Evolutionary conservation across 2,113 vertebrate genomes (phyloP).

Genomic region (Patagioenas fasciata): DNA sequence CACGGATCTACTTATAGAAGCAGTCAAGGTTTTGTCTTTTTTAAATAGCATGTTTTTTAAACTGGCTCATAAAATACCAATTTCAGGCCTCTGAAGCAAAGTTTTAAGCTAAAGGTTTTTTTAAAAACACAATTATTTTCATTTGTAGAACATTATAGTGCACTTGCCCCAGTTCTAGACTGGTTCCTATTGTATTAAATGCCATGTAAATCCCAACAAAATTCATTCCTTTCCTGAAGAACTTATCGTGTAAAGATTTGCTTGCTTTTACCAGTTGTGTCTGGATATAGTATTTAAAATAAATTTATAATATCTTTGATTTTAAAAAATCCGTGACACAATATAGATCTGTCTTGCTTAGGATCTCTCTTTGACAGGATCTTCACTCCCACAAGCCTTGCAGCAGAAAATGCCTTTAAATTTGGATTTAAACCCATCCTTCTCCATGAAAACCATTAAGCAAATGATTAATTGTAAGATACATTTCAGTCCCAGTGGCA

Average conservation of each 20-base stretch:
- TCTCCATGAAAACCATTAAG: conserved; percentile 21
- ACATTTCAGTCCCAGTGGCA: conserved; percentile 38
- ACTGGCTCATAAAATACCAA: background rate
- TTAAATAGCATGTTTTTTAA: background rate
- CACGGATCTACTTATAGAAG: background rate
- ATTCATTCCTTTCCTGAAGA: background rate
- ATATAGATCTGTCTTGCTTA: background rate
- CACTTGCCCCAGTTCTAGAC: background rate
- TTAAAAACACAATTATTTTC: background rate
- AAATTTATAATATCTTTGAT: background rate
- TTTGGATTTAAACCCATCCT: conserved; percentile 8
- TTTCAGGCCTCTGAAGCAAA: background rate
- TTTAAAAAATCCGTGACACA: background rate
- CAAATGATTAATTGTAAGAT: conserved; percentile 14
- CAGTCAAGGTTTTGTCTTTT: background rate
- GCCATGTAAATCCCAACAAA: background rate
- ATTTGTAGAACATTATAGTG: background rate
- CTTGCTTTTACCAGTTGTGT: background rate
- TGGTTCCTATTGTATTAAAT: background rate
- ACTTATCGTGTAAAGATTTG: background rate
- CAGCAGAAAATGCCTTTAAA: background rate
- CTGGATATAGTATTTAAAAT: background rate
- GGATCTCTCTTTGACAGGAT: background rate
- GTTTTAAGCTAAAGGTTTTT: background rate
- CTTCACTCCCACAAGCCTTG: background rate